Evolutionary conservation across 2,113 vertebrate genomes (phyloP).

Genomic region (Cottus gobio): DNA sequence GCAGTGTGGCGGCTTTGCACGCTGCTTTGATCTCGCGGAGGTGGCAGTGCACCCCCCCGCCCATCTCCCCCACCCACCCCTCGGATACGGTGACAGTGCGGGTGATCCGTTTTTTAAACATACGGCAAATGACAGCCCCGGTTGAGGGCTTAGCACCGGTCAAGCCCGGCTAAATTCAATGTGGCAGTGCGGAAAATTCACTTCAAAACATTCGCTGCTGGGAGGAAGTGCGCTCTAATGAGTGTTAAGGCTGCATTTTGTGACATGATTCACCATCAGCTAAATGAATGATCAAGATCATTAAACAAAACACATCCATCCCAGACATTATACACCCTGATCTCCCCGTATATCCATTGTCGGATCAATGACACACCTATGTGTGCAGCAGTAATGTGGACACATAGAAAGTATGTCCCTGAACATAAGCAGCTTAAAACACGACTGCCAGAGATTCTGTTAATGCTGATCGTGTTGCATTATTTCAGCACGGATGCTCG

Average conservation of each 20-base stretch:
- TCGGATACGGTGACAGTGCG: constrained; percentile 47
- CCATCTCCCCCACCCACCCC: not conserved
- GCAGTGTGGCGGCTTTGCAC: constrained; percentile 55
- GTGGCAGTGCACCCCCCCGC: constrained; percentile 28
- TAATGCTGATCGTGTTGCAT: constrained; percentile 25
- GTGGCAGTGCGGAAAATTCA: constrained; percentile 73
- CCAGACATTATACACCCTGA: constrained; percentile 44
- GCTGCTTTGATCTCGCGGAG: constrained; percentile 71
- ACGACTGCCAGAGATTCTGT: not conserved
- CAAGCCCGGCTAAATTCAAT: constrained; percentile 66
- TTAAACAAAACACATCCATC: constrained; percentile 5
- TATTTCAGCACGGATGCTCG: constrained; percentile 28
- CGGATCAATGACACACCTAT: constrained; percentile 26
- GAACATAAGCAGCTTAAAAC: constrained; percentile 46
- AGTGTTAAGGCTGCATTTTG: constrained; percentile 34
- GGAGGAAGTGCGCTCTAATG: constrained; percentile 55
- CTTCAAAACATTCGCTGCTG: constrained; percentile 62
- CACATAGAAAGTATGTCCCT: constrained; percentile 24
- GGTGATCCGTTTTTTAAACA: constrained; percentile 49
- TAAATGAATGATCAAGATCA: constrained; percentile 14
- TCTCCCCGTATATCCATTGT: constrained; percentile 18
- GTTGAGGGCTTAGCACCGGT: constrained; percentile 67
- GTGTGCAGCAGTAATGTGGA: constrained; percentile 6
- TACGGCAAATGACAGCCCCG: constrained; percentile 63
- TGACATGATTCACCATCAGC: constrained; percentile 33